Evolutionary conservation across 2,888 invertebrate genomes (phyloP).

Genomic region (Colletes collaris): DNA sequence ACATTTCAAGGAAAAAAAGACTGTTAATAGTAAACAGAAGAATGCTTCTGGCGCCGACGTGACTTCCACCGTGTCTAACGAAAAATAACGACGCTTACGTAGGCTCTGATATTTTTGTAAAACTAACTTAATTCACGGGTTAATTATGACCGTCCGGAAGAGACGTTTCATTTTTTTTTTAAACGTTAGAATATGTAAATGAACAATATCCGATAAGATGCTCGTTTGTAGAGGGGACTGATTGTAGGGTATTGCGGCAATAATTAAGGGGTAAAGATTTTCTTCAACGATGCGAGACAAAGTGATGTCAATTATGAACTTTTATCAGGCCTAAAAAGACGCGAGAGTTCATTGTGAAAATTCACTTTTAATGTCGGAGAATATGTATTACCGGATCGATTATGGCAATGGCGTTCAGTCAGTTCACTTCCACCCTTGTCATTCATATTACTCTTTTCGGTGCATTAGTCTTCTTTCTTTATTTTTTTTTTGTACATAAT

Average conservation of each 20-base stretch:
- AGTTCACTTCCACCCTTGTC: constrained; percentile 25
- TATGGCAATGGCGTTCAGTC: constrained; percentile 8
- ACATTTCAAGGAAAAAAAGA: constrained; percentile 73
- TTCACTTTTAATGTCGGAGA: not conserved
- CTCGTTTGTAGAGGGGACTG: not conserved
- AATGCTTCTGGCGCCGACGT: constrained; percentile 48
- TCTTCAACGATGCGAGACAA: not conserved
- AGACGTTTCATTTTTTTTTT: constrained; percentile 26
- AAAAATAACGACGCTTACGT: constrained; percentile 63
- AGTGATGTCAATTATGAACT: constrained; percentile 13
- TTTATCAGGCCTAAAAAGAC: constrained; percentile 7
- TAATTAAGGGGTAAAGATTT: constrained; percentile 18
- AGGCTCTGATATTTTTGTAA: constrained; percentile 39
- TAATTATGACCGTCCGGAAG: constrained; percentile 22
- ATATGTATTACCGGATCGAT: constrained; percentile 4
- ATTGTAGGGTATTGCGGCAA: constrained; percentile 10
- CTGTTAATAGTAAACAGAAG: constrained; percentile 58
- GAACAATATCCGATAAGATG: not conserved
- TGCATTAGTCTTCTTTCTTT: constrained; percentile 11
- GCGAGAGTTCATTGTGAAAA: constrained; percentile 4
- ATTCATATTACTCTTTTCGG: constrained; percentile 20
- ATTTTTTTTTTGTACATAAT: constrained; percentile 40
- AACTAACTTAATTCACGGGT: constrained; percentile 37
- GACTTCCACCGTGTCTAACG: constrained; percentile 62
- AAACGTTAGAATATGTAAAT: constrained; percentile 18